A percentile compares a stretch with the other conserved stretches of the same genome.
Conservation (phyloP, 1,140 invertebrate species). For the Colletes latitarsis region DNA sequence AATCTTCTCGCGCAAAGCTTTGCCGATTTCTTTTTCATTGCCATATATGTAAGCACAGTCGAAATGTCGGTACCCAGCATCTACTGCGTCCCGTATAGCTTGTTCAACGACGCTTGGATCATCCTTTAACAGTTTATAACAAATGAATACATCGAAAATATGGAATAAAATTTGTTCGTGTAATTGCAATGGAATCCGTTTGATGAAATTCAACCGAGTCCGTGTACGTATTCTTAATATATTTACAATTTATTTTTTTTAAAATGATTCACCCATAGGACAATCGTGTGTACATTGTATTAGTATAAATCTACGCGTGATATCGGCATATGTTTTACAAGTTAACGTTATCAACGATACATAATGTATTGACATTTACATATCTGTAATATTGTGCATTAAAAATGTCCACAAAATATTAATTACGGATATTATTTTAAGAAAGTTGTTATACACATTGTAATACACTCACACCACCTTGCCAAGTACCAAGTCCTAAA, state of each 20-base stretch:
- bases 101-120: conserved; percentile 73
- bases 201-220: no score
- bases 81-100: conserved; percentile 80
- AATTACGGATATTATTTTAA: neutral
- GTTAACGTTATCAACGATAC: no score
- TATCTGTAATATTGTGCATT: no score
- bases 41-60: conserved; percentile 86
- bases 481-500: conserved; percentile 89
- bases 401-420: neutral
- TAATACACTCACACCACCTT: conserved; percentile 63
- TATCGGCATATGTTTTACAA: no score
- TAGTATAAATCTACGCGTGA: no score
- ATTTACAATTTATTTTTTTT: no score
- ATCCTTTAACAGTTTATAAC: conserved; percentile 55
- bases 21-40: conserved; percentile 93
- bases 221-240: neutral
- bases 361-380: neutral
- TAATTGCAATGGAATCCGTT: no score
- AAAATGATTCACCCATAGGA: no score
- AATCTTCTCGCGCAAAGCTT: conserved; percentile 87
- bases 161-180: neutral
- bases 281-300: no score
- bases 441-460: neutral
- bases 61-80: conserved; percentile 86
- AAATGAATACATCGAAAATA: neutral